These are phyloP conservation scores for Dendrophyllia cribrosa DNA, from an alignment of 64 coral and sea anemone genomes.

Conservation along the genomic window DNA sequence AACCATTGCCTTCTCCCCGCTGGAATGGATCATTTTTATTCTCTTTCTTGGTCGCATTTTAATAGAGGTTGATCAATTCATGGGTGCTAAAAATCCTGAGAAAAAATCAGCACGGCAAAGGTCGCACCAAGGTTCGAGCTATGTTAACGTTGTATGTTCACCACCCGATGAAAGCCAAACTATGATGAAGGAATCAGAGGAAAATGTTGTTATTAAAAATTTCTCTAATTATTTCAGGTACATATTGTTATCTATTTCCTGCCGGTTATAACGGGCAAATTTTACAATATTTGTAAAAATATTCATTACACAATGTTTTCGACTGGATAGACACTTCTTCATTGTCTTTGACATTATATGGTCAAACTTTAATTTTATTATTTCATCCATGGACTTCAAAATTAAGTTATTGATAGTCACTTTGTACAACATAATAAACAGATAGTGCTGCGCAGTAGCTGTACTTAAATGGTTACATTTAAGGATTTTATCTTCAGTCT, in stretches of 20 bases:
- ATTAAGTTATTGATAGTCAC: too few species aligned
- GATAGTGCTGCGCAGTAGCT: too few species aligned
- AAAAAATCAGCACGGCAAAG: not conserved
- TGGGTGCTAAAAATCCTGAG: not conserved
- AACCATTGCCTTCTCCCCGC: slow-evolving; percentile 8
- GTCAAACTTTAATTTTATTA: too few species aligned
- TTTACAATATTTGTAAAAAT: too few species aligned
- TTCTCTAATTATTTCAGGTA: not conserved
- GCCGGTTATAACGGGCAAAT: too few species aligned
- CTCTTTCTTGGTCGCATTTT: slow-evolving; percentile 28
- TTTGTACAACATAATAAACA: too few species aligned
- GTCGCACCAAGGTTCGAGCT: not conserved
- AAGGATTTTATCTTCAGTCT: too few species aligned
- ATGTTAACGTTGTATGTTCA: not conserved
- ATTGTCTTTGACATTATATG: too few species aligned
- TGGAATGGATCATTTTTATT: slow-evolving; percentile 23
- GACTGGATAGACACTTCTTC: too few species aligned
- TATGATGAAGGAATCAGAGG: not conserved
- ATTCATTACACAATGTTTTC: too few species aligned
- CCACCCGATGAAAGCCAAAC: not conserved
- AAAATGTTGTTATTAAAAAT: not conserved
- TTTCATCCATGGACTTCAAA: too few species aligned
- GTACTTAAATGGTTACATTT: too few species aligned
- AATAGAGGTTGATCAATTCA: slow-evolving; percentile 28
- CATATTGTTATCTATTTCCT: not conserved